Percentiles rank a stretch among this genome's conserved stretches.
Conservation (phyloP, 2,113 vertebrate species). For the Oryzias melastigma region DNA sequence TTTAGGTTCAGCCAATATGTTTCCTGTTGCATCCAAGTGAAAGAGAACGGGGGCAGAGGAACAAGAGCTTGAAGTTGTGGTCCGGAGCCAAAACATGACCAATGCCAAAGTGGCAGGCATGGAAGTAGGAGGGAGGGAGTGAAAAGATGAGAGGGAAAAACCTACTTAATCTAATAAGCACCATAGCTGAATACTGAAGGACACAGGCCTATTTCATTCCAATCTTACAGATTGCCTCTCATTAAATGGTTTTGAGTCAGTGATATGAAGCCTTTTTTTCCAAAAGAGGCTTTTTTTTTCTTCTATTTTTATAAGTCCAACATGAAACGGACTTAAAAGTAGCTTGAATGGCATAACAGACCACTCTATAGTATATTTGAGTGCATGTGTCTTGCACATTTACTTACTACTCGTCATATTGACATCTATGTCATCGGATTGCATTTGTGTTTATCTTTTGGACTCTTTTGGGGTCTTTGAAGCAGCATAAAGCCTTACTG, state of each 20-base stretch:
- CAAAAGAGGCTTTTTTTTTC: conserved; percentile 22
- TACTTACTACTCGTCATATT: conserved; percentile 17
- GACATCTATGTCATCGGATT: not conserved
- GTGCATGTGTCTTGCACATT: conserved; percentile 8
- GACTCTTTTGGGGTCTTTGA: too few species aligned
- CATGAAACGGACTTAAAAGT: conserved; percentile 14
- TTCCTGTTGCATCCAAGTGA: conserved; percentile 17
- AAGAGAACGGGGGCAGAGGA: conserved; percentile 7
- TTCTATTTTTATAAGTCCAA: conserved; percentile 2
- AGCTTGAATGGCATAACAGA: conserved; percentile 15
- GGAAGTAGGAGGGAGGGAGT: conserved; percentile 29
- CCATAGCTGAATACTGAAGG: conserved; percentile 14
- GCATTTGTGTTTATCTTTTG: not conserved
- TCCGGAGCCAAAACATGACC: conserved; percentile 48
- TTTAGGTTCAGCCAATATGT: conserved; percentile 24
- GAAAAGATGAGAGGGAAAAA: conserved; percentile 17
- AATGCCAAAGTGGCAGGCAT: conserved; percentile 51
- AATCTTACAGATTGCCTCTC: conserved; percentile 44
- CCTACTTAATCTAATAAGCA: conserved; percentile 29
- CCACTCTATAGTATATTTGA: conserved; percentile 10
- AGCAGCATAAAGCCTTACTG: too few species aligned
- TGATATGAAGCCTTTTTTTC: conserved; percentile 14
- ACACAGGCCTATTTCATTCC: conserved; percentile 23
- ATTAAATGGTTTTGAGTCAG: conserved; percentile 1
- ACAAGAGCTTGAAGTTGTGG: conserved; percentile 17